Conservation (phyloP, 2,113 vertebrate genomes). For the Mus musculus region DNA sequence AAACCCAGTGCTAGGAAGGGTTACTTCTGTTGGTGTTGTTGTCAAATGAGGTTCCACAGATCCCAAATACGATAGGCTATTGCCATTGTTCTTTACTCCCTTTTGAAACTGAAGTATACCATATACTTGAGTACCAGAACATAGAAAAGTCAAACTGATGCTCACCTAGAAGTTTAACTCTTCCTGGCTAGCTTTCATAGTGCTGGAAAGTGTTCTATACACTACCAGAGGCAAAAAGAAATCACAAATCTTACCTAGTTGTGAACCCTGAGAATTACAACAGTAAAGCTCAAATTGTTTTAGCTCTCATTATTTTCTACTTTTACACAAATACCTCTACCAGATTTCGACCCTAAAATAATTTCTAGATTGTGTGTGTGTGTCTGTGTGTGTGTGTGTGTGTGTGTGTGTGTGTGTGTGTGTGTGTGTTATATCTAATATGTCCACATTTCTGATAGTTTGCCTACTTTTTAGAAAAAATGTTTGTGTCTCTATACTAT, state of each 20-base stretch:
- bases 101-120: background rate
- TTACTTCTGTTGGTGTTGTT: background rate
- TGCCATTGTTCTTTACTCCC: background rate
- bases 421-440: background rate
- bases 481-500: background rate
- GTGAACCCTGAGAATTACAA: background rate
- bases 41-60: background rate
- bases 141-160: background rate
- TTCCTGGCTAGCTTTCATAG: background rate
- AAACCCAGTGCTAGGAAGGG: background rate
- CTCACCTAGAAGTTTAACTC: background rate
- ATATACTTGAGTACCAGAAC: background rate
- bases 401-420: background rate
- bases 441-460: background rate
- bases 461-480: slow-evolving; percentile 10
- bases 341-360: background rate
- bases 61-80: background rate
- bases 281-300: background rate
- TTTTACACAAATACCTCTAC: background rate
- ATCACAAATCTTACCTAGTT: background rate
- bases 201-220: background rate
- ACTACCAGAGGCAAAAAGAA: background rate
- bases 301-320: background rate
- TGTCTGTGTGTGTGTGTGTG: background rate
- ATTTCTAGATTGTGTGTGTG: background rate